Evolutionary conservation across 2,797 vertebrate genomes (phyloP).

Genomic region (Glossophaga mutica): DNA sequence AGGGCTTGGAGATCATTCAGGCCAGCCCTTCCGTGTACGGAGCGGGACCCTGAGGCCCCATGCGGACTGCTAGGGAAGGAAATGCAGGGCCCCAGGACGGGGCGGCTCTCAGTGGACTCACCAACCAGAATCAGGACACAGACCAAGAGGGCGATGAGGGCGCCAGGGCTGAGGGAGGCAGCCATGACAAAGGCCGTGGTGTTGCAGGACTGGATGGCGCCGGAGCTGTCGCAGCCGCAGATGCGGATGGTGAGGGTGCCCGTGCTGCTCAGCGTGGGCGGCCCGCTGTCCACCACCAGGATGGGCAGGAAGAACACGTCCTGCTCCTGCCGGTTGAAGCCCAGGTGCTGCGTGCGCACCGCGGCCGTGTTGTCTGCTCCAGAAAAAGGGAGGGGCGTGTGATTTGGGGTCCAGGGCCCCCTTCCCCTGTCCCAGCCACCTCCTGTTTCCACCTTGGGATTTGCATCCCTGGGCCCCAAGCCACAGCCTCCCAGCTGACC

Average conservation of each 20-base stretch:
- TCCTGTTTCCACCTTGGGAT: background rate
- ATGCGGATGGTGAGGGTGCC: slow-evolving; percentile 96
- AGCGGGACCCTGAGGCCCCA: background rate
- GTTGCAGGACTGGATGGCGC: slow-evolving; percentile 96
- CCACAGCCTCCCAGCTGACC: background rate
- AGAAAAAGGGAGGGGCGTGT: background rate
- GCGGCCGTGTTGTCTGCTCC: slow-evolving; percentile 93
- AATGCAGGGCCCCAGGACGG: background rate
- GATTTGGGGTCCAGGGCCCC: background rate
- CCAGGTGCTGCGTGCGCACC: slow-evolving; percentile 90
- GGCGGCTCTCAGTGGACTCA: slow-evolving; percentile 80
- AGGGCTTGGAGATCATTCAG: background rate
- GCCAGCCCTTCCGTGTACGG: background rate
- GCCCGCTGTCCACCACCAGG: slow-evolving; percentile 94
- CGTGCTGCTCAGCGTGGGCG: slow-evolving; percentile 95
- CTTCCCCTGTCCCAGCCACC: background rate
- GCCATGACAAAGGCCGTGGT: slow-evolving; percentile 93
- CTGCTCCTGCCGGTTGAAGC: slow-evolving; percentile 97
- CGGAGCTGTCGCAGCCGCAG: slow-evolving; percentile 93
- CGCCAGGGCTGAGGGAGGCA: slow-evolving; percentile 93
- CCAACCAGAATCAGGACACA: slow-evolving; percentile 97
- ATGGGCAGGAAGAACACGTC: slow-evolving; percentile 96
- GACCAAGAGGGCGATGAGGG: slow-evolving; percentile 96
- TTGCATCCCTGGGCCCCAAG: background rate
- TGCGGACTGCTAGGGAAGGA: accelerated